phyloP scores from a whole-genome alignment of 2,888 invertebrate species.

The Morinoia aosen region DNA sequence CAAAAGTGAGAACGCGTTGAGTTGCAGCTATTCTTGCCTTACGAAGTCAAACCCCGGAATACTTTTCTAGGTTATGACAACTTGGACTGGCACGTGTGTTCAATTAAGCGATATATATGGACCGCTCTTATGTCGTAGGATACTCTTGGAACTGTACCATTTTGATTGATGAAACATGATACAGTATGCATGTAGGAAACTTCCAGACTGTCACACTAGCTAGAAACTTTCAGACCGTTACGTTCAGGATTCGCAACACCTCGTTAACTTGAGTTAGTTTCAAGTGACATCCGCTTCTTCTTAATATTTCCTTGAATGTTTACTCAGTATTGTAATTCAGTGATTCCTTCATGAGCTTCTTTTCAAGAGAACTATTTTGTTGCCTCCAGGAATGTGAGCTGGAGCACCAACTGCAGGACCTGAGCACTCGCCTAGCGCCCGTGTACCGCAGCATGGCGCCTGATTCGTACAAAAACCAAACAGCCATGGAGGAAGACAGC shows the following conservation, averaged over 20 bases:
- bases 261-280: no score
- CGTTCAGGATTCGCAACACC: no score
- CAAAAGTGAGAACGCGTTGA: not conserved
- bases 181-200: no score
- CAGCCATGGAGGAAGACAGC: slow-evolving; percentile 87
- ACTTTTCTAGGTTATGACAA: not conserved
- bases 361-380: not conserved
- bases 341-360: no score
- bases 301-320: no score
- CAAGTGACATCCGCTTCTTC: no score
- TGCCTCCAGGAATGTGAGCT: slow-evolving; percentile 82
- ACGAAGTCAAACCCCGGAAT: not conserved
- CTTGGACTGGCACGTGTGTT: not conserved
- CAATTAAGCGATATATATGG: not conserved
- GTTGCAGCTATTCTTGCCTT: not conserved
- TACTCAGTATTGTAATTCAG: not conserved
- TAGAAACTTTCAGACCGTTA: no score
- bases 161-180: no score
- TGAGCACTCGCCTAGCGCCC: slow-evolving; percentile 88
- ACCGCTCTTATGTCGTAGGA: no score
- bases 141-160: no score
- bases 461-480: slow-evolving; percentile 91
- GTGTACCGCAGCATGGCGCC: slow-evolving; percentile 90
- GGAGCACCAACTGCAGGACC: slow-evolving; percentile 88
- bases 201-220: no score